phyloP scores from a whole-genome alignment of 2,888 invertebrate genomes.

The Lasius fuliginosus region DNA sequence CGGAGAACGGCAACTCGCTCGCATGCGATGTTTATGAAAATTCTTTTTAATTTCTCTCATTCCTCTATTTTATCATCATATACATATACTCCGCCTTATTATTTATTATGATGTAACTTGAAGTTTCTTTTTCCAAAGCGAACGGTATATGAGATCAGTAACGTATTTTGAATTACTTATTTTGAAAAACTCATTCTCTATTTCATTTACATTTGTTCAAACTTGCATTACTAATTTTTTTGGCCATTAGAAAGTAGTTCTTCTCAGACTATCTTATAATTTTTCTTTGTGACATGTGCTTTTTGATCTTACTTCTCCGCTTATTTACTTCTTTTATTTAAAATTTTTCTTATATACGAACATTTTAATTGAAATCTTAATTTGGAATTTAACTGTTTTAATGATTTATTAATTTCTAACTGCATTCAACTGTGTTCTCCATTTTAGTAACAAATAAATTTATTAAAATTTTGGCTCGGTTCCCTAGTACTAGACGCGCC shows the following conservation, averaged over 20 bases:
- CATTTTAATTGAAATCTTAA: background rate
- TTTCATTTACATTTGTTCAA: slow-evolving; percentile 1
- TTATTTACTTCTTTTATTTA: background rate
- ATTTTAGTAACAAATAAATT: background rate
- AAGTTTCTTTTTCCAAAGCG: background rate
- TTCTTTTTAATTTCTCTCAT: background rate
- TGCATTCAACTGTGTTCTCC: background rate
- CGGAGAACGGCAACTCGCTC: background rate
- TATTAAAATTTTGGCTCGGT: background rate
- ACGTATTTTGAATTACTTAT: background rate
- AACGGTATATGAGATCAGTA: background rate
- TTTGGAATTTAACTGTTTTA: background rate
- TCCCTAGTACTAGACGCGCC: background rate
- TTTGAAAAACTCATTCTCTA: background rate
- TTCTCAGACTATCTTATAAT: background rate
- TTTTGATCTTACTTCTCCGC: background rate
- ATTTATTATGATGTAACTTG: background rate
- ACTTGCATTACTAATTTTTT: background rate
- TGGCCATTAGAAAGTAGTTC: background rate
- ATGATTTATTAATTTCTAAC: background rate
- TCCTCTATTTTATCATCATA: background rate
- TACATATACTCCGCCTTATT: background rate
- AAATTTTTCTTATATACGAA: background rate
- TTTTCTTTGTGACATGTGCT: background rate
- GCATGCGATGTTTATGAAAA: background rate